A percentile compares a stretch with the other conserved stretches of the same genome.
phyloP scores from a whole-genome alignment of 2,888 invertebrate species.

The Drepanosiphum platanoidis region DNA sequence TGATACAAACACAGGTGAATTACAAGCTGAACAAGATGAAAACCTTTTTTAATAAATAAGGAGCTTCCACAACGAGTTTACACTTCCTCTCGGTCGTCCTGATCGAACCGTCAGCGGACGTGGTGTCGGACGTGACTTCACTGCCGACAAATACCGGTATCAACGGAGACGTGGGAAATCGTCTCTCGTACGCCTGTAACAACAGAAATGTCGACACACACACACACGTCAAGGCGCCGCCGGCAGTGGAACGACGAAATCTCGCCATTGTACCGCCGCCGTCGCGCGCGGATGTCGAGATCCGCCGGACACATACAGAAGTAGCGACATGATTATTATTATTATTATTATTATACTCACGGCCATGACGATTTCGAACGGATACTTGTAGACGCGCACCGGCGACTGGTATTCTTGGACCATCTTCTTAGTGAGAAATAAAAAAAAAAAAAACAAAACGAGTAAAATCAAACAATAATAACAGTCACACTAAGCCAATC shows the following conservation, averaged over 20 bases:
- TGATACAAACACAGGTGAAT: background rate
- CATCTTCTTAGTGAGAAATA: slow-evolving; percentile 74
- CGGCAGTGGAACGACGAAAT: background rate
- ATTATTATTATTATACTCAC: slow-evolving; percentile 73
- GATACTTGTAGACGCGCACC: slow-evolving; percentile 92
- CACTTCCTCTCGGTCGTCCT: slow-evolving; percentile 86
- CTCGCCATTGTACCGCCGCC: background rate
- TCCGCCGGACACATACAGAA: no score
- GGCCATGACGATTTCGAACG: slow-evolving; percentile 96
- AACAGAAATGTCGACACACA: background rate
- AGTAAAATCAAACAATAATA: slow-evolving; percentile 62
- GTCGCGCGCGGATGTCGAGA: background rate
- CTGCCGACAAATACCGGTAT: slow-evolving; percentile 94
- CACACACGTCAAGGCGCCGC: background rate
- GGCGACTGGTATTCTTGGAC: slow-evolving; percentile 96
- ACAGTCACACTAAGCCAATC: slow-evolving; percentile 50
- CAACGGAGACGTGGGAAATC: slow-evolving; percentile 93
- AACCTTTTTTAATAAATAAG: slow-evolving; percentile 93
- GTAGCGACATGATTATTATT: no score
- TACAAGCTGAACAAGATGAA: no score
- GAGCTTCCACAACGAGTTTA: slow-evolving; percentile 91
- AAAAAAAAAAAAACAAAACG: slow-evolving; percentile 55
- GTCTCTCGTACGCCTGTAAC: slow-evolving; percentile 87
- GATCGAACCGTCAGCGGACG: slow-evolving; percentile 80
- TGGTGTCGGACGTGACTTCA: slow-evolving; percentile 80